These are phyloP conservation scores for Python bivittatus DNA, from an alignment of 2,113 vertebrate genomes.

Conservation along the genomic window DNA sequence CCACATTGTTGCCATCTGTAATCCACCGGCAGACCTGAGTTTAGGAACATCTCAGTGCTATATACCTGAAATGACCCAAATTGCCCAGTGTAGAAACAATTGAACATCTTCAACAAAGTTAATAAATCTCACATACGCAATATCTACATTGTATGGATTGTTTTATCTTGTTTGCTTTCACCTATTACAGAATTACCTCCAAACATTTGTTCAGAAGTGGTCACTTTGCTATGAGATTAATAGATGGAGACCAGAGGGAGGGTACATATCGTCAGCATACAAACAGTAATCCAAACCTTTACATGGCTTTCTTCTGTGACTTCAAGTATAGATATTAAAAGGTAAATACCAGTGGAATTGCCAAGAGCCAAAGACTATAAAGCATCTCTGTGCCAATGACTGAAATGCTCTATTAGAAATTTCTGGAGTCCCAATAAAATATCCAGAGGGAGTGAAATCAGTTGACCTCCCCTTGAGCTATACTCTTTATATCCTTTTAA, in stretches of 20 bases:
- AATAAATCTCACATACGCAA: neutral
- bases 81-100: neutral
- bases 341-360: neutral
- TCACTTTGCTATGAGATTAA: neutral
- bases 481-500: neutral
- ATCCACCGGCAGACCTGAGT: neutral
- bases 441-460: neutral
- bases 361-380: neutral
- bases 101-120: no score
- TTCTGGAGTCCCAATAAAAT: neutral
- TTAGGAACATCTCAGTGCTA: neutral
- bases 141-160: neutral
- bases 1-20: neutral
- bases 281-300: neutral
- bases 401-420: neutral
- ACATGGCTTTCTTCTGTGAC: neutral
- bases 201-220: neutral
- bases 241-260: neutral
- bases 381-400: neutral
- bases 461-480: neutral
- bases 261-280: neutral
- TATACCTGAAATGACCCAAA: neutral
- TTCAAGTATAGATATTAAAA: neutral
- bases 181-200: neutral
- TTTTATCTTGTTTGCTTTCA: neutral